phyloP scores from a whole-genome alignment of 2,797 vertebrate species.

The Syndactyla subalaris region DNA sequence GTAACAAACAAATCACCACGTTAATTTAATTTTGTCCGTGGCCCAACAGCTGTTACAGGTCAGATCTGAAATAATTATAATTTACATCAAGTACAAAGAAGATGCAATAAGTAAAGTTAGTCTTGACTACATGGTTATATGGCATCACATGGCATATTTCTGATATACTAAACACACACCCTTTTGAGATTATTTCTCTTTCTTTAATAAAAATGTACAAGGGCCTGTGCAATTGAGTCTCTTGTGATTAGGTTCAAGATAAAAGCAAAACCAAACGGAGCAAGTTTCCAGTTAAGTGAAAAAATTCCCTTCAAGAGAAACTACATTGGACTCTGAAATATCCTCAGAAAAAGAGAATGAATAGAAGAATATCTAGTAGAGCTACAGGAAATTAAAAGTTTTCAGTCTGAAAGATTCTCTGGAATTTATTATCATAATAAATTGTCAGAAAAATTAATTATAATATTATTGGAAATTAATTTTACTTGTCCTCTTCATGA shows the following conservation, averaged over 20 bases:
- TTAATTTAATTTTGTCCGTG: background rate
- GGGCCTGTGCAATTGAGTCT: background rate
- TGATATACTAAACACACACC: background rate
- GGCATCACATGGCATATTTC: background rate
- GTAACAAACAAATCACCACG: background rate
- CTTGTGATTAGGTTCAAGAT: background rate
- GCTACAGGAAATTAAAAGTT: background rate
- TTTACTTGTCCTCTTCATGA: background rate
- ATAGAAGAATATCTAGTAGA: background rate
- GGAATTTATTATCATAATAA: background rate
- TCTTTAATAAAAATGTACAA: background rate
- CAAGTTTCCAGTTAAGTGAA: background rate
- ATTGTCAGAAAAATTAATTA: background rate
- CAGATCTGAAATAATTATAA: background rate
- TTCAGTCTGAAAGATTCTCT: background rate
- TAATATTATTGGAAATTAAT: background rate
- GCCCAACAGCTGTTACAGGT: background rate
- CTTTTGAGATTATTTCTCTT: background rate
- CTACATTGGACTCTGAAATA: background rate
- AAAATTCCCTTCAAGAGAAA: background rate
- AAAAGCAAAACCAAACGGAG: background rate
- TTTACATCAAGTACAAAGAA: slow-evolving; percentile 10
- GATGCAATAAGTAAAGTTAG: background rate
- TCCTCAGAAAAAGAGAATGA: background rate
- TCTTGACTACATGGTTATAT: background rate